Base-by-base conservation (phyloP, 2,113 vertebrate species). In the Sturnus vulgaris region DNA sequence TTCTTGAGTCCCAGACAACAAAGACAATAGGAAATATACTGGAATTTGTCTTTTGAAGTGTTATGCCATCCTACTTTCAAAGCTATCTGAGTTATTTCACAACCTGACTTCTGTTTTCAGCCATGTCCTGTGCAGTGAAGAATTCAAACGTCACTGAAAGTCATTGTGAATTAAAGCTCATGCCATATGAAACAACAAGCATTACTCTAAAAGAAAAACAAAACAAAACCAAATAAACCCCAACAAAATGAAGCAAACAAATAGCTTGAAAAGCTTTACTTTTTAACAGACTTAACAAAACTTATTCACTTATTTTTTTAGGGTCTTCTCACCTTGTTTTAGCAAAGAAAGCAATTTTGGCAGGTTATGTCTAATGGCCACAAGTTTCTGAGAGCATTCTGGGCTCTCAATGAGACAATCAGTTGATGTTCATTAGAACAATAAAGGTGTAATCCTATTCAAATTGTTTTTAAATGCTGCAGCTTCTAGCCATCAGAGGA, bases 221-320 rank as follows among this genome's bases (percentile, higher is more conserved):
- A 50, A n/a, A 2, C 11, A 15, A 52, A 75, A 18, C 19, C 0
- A 1, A 31, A 31, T 11, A 55, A 55, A 24, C 5, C 7, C 9
- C 39, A 30, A n/a, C 14, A 61, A 42, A 76, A 27, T 4, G 3
- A 63, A 63, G 12, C 3, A 65, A 79, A 40, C 6, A 61, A 78
- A n/a, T 11, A 78, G 9, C 9, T 75, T 31, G 35, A 39, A 1
- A 33, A 12, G 16, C 37, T 66, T 17, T 47, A 64, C 12, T 25
- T 12, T 73, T 81, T 42, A 80, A 59, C 35, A 91, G 46, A 70
- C 16, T 56, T 59, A 17, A 86, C 2, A 82, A 70, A 68, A 87
- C 50, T 4, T 21, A 46, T 56, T 64, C 16, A 60, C 78, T 84
- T 59, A 50, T 52, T 88, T 93, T 56, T 56, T 63, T 52, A 37